phyloP scores from a whole-genome alignment of 2,797 vertebrate genomes.

The Coregonus sp. region DNA sequence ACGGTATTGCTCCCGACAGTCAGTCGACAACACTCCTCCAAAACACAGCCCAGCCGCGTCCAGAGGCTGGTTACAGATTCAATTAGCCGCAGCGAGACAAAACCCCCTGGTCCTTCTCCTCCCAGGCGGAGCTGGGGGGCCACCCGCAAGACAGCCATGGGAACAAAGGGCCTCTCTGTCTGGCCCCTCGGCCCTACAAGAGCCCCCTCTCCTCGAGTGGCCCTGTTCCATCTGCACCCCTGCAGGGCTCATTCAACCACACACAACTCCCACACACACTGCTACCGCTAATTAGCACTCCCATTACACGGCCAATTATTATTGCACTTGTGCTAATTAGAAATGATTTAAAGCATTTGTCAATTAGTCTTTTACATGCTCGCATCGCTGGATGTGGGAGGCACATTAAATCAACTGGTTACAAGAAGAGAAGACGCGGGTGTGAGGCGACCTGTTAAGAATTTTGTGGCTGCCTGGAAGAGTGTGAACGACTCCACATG shows the following conservation, averaged over 20 bases:
- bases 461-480: constrained; percentile 5
- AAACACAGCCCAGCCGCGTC: background rate
- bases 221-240: constrained; percentile 81
- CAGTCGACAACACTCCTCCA: background rate
- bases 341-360: constrained; percentile 85
- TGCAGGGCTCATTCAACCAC: constrained; percentile 80
- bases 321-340: constrained; percentile 86
- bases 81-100: constrained; percentile 11
- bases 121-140: constrained; percentile 57
- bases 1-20: background rate
- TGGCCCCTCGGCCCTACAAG: constrained; percentile 38
- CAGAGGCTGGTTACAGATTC: constrained; percentile 1
- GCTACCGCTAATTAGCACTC: constrained; percentile 83
- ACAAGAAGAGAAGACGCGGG: constrained; percentile 38
- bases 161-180: constrained; percentile 82
- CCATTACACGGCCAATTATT: constrained; percentile 82
- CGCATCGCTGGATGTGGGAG: constrained; percentile 43
- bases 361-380: constrained; percentile 85
- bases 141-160: constrained; percentile 82
- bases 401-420: constrained; percentile 73
- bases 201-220: constrained; percentile 72
- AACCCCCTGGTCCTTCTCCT: constrained; percentile 64
- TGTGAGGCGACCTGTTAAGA: constrained; percentile 46
- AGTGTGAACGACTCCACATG: constrained; percentile 2
- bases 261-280: constrained; percentile 36